These are phyloP conservation scores for Gambusia yucatana DNA, from an alignment of 2,797 vertebrate genomes.

Conservation along the genomic window DNA sequence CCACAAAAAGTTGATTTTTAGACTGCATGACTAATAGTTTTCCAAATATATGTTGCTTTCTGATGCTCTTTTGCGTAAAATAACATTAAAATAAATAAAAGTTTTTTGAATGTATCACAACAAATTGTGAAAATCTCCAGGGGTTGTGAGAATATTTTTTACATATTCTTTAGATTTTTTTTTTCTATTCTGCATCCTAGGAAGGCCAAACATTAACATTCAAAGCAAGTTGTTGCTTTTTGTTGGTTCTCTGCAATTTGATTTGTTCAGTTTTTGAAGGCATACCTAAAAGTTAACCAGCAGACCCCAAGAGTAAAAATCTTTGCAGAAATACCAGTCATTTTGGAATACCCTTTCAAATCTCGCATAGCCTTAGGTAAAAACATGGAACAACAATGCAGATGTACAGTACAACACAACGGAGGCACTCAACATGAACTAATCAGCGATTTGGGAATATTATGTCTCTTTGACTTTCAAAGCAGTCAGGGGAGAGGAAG, in stretches of 20 bases:
- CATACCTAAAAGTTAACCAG: constrained; percentile 49
- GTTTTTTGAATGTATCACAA: background rate
- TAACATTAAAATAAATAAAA: background rate
- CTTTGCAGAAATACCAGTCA: constrained; percentile 57
- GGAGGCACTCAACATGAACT: constrained; percentile 78
- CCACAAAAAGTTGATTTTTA: background rate
- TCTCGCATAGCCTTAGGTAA: constrained; percentile 72
- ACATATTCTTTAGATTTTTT: background rate
- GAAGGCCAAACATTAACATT: background rate
- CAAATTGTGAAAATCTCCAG: background rate
- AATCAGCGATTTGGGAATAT: constrained; percentile 78
- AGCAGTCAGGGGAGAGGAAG: constrained; percentile 62
- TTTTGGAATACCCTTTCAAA: constrained; percentile 70
- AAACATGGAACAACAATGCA: constrained; percentile 66
- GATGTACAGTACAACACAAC: constrained; percentile 68
- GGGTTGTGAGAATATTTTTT: background rate
- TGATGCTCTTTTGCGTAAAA: background rate
- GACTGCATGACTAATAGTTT: background rate
- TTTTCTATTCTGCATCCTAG: background rate
- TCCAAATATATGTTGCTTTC: background rate
- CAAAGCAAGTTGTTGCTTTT: constrained; percentile 14
- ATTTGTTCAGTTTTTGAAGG: constrained; percentile 35
- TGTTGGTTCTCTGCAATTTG: constrained; percentile 32
- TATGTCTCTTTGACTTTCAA: constrained; percentile 78
- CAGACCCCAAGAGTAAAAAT: constrained; percentile 56